A percentile compares a stretch with the other conserved stretches of the same genome.
These are phyloP conservation scores for Euclidia mi DNA, from an alignment of 2,888 invertebrate species.

Conservation along the genomic window DNA sequence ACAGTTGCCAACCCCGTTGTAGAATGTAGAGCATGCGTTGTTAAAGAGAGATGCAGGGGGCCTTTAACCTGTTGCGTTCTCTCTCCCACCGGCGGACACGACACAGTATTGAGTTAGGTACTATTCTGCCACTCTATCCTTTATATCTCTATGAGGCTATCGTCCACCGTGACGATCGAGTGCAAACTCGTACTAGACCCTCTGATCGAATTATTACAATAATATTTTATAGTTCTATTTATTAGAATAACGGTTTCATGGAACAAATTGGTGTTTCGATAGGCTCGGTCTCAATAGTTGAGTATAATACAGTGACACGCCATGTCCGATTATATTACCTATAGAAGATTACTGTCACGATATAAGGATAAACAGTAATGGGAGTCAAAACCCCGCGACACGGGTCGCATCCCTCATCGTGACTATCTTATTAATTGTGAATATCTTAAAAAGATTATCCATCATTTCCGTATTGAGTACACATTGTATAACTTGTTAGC, in stretches of 20 bases:
- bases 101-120: too few relatives aligned
- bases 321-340: conserved; percentile 69
- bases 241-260: not conserved
- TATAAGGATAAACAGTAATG: conserved; percentile 55
- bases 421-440: conserved; percentile 39
- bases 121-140: too few relatives aligned
- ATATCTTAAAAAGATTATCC: conserved; percentile 64
- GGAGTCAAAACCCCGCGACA: conserved; percentile 40
- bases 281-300: conserved; percentile 12
- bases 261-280: not conserved
- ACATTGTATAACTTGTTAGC: conserved; percentile 87
- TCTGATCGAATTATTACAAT: too few relatives aligned
- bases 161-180: too few relatives aligned
- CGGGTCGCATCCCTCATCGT: conserved; percentile 42
- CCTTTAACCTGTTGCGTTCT: too few relatives aligned
- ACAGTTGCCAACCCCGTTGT: too few relatives aligned
- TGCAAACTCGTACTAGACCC: too few relatives aligned
- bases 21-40: too few relatives aligned
- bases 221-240: too few relatives aligned
- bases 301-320: conserved; percentile 63
- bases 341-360: conserved; percentile 66
- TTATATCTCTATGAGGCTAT: too few relatives aligned
- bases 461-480: conserved; percentile 76
- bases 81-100: too few relatives aligned
- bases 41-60: too few relatives aligned